These are phyloP conservation scores for Rotaria macrura DNA, from an alignment of 2,888 invertebrate species.

Conservation along the genomic window DNA sequence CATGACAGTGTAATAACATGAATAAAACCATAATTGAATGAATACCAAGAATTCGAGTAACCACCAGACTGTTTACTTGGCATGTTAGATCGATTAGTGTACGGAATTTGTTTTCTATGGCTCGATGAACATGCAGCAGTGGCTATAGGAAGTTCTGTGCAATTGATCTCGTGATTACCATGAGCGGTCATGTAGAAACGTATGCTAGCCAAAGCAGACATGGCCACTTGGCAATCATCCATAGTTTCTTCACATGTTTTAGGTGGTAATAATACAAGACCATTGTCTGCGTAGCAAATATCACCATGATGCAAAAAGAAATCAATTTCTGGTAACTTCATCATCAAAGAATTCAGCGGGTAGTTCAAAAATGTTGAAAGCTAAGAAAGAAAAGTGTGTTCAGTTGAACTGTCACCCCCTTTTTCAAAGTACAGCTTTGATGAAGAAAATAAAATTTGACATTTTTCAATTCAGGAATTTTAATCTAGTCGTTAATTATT, in stretches of 20 bases:
- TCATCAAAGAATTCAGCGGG: too few relatives aligned
- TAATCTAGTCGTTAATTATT: too few relatives aligned
- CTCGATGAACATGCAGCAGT: neutral
- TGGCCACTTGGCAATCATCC: neutral
- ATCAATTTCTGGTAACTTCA: neutral
- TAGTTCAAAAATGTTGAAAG: too few relatives aligned
- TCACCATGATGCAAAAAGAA: neutral
- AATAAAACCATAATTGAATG: neutral
- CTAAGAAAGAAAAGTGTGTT: too few relatives aligned
- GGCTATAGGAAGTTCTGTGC: neutral
- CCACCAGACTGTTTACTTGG: neutral
- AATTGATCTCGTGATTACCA: neutral
- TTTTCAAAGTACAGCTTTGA: too few relatives aligned
- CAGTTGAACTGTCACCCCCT: too few relatives aligned
- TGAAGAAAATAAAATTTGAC: too few relatives aligned
- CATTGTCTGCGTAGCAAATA: neutral
- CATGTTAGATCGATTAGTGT: neutral
- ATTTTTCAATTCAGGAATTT: too few relatives aligned
- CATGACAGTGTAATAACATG: neutral
- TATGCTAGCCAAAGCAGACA: neutral
- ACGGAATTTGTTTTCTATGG: neutral
- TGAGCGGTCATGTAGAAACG: neutral
- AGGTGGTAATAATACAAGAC: too few relatives aligned
- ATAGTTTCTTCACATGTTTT: neutral
- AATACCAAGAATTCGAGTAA: neutral